These are phyloP conservation scores for Chaetodon trifasciatus DNA, from an alignment of 2,797 vertebrate species.

Conservation along the genomic window DNA sequence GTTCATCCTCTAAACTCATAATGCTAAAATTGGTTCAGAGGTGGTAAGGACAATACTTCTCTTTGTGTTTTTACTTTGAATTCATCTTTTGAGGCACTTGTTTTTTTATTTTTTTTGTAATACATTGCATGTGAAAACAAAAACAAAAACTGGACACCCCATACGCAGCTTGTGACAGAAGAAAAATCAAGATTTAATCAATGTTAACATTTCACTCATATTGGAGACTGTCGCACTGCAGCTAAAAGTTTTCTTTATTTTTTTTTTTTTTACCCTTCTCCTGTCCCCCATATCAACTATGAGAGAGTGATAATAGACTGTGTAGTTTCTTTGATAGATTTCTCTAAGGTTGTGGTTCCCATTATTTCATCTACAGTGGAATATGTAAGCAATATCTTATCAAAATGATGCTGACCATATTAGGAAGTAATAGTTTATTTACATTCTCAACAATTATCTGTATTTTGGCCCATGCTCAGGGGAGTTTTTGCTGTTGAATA, in stretches of 20 bases:
- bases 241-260: constrained; percentile 73
- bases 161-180: constrained; percentile 71
- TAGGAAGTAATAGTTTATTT: neutral
- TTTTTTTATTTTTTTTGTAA: constrained; percentile 35
- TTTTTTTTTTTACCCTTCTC: constrained; percentile 42
- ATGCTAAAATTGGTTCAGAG: constrained; percentile 93
- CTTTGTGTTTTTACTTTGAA: constrained; percentile 79
- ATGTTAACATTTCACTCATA: constrained; percentile 88
- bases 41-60: constrained; percentile 90
- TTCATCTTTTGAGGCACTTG: constrained; percentile 75
- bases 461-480: constrained; percentile 8
- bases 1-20: constrained; percentile 93
- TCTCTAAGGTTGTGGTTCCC: constrained; percentile 22
- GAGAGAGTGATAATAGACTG: constrained; percentile 21
- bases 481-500: constrained; percentile 19
- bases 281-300: constrained; percentile 36
- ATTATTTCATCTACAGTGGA: constrained; percentile 8
- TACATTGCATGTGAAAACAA: constrained; percentile 79
- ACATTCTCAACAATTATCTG: constrained; percentile 1
- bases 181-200: constrained; percentile 58
- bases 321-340: constrained; percentile 25
- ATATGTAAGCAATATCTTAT: constrained; percentile 25
- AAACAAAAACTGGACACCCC: constrained; percentile 69
- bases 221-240: constrained; percentile 89
- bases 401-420: neutral